Conservation (phyloP, 2,113 vertebrate species). For the Rhinichthys klamathensis region DNA sequence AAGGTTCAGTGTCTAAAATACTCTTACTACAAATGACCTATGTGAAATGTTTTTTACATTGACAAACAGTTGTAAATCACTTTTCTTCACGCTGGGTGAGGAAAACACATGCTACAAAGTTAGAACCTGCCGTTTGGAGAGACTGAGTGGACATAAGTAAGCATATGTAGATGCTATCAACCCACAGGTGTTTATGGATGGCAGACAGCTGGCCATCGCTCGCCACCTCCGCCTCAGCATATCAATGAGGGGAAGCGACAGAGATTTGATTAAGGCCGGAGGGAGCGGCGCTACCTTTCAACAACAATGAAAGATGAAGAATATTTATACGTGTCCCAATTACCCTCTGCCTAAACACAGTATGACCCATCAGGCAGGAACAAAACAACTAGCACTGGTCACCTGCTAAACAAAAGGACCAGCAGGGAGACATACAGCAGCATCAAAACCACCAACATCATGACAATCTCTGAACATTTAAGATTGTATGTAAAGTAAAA, state of each 20-base stretch:
- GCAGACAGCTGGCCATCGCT: slow-evolving; percentile 14
- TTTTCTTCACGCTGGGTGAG: neutral
- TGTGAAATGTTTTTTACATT: neutral
- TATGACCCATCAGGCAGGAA: neutral
- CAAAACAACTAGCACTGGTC: neutral
- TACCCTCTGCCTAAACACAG: slow-evolving; percentile 29
- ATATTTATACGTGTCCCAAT: slow-evolving; percentile 44
- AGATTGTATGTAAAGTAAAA: neutral
- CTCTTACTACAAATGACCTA: too few relatives aligned
- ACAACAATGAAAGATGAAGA: slow-evolving; percentile 31
- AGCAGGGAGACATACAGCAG: neutral
- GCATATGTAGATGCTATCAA: neutral
- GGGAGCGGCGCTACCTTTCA: slow-evolving; percentile 13
- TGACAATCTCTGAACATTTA: neutral
- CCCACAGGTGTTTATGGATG: neutral
- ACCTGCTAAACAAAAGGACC: neutral
- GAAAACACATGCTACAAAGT: neutral
- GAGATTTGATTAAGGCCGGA: slow-evolving; percentile 37
- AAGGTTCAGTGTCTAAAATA: neutral
- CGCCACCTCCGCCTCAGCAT: slow-evolving; percentile 11
- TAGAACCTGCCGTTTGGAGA: neutral
- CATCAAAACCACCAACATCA: neutral
- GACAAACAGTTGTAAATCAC: neutral
- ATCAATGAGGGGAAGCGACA: slow-evolving; percentile 40
- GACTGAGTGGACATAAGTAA: neutral